These are phyloP conservation scores for Drosophila obscura DNA, from an alignment of 1,140 invertebrate species.

Conservation along the genomic window DNA sequence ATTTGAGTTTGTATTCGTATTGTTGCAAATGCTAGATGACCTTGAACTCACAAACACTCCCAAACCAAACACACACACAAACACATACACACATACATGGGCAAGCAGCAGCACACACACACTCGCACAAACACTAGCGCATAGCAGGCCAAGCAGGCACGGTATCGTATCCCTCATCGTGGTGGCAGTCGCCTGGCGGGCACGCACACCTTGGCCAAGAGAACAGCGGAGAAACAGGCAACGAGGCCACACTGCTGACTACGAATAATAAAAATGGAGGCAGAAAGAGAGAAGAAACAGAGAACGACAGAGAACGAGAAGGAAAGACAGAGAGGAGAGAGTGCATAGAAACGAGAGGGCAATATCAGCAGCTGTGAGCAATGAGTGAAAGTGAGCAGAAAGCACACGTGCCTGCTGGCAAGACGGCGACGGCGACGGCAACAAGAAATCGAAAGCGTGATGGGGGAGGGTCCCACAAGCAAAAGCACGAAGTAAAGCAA, in stretches of 20 bases:
- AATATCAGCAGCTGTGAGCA: conserved; percentile 67
- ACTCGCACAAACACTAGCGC: conserved; percentile 1
- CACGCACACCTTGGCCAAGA: conserved; percentile 71
- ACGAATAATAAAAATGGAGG: conserved; percentile 36
- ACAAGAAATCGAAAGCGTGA: conserved; percentile 71
- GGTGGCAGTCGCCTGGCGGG: conserved; percentile 63
- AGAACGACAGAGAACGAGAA: neutral
- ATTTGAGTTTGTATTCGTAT: conserved; percentile 75
- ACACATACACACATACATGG: conserved; percentile 22
- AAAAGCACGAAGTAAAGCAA: conserved; percentile 53
- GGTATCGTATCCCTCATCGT: conserved; percentile 35
- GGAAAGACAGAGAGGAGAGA: conserved; percentile 1
- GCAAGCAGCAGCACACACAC: conserved; percentile 13
- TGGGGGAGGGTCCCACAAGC: conserved; percentile 30
- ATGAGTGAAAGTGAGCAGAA: conserved; percentile 80
- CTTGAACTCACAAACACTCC: conserved; percentile 77
- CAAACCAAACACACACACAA: conserved; percentile 13
- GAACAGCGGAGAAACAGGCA: conserved; percentile 36
- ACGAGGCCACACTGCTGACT: conserved; percentile 24
- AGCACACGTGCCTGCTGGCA: conserved; percentile 75
- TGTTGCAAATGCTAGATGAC: conserved; percentile 83
- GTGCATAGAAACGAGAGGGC: conserved; percentile 26
- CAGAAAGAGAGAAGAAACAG: conserved; percentile 12
- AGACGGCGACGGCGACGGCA: conserved; percentile 61
- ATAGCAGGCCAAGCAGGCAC: conserved; percentile 30